A percentile compares a stretch with the other conserved stretches of the same genome.
phyloP scores from a whole-genome alignment of 2,797 vertebrate species.

The Chelidonichthys spinosus region DNA sequence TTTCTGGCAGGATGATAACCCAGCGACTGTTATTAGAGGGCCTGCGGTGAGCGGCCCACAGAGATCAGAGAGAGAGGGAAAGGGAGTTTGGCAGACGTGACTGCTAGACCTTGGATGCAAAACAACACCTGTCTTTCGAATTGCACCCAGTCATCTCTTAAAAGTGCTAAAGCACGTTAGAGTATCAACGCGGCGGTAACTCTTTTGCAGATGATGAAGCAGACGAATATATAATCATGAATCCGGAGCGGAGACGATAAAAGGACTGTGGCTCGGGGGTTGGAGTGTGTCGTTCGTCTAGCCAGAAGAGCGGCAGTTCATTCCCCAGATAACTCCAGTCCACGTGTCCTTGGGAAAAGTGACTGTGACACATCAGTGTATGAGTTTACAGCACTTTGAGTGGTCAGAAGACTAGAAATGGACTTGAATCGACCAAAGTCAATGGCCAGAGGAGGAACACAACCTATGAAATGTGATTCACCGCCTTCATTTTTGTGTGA shows the following conservation, averaged over 20 bases:
- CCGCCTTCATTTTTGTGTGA: too few species aligned
- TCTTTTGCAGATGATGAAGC: constrained; percentile 11
- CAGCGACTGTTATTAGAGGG: constrained; percentile 43
- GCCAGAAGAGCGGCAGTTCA: too few species aligned
- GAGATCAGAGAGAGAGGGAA: constrained; percentile 39
- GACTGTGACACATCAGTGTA: too few species aligned
- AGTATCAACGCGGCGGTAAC: not conserved
- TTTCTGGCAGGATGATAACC: constrained; percentile 55
- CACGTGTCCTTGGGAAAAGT: too few species aligned
- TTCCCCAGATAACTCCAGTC: too few species aligned
- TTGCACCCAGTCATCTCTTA: constrained; percentile 10
- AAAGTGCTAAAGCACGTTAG: constrained; percentile 5
- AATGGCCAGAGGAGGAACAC: not conserved
- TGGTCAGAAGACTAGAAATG: too few species aligned
- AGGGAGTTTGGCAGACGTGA: constrained; percentile 29
- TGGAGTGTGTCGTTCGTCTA: too few species aligned
- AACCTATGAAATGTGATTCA: not conserved
- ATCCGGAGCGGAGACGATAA: not conserved
- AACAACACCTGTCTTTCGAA: constrained; percentile 58
- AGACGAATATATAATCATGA: constrained; percentile 5
- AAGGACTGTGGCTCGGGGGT: too few species aligned
- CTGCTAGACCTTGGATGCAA: constrained; percentile 22
- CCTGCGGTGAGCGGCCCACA: constrained; percentile 32
- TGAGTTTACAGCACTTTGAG: too few species aligned
- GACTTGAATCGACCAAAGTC: not conserved